Conservation (phyloP, 2,113 vertebrate genomes). For the Calyptommatus sinebrachiatus region DNA sequence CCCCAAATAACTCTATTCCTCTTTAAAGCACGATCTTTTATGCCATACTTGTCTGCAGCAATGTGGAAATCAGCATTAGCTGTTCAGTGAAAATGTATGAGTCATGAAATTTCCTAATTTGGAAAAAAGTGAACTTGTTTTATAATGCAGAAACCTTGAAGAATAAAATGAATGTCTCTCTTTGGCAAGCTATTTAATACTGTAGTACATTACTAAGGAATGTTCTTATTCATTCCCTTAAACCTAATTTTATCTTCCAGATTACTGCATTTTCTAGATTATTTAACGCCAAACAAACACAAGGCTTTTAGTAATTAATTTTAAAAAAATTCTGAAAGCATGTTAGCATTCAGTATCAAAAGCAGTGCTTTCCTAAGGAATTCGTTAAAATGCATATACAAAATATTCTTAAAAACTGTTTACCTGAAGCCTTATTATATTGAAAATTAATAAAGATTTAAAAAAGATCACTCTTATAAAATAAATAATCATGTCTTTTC, state of each 20-base stretch:
- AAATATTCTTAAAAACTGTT: background rate
- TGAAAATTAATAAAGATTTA: background rate
- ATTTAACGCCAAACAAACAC: background rate
- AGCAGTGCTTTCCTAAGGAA: background rate
- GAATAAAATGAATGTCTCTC: background rate
- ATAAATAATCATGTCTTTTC: background rate
- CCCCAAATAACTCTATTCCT: background rate
- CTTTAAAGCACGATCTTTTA: constrained; percentile 6
- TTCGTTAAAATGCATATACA: background rate
- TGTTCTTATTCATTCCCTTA: background rate
- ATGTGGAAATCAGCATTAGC: background rate
- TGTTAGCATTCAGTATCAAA: background rate
- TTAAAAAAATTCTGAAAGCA: background rate
- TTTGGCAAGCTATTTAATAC: background rate
- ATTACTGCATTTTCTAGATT: background rate
- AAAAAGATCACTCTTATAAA: background rate
- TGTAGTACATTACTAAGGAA: background rate
- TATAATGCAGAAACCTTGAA: background rate
- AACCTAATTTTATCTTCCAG: background rate
- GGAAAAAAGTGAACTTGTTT: background rate
- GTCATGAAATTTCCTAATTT: constrained; percentile 14
- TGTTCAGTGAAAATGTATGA: background rate
- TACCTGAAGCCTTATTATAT: background rate
- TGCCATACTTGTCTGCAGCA: background rate
- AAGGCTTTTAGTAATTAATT: background rate